phyloP scores from a whole-genome alignment of 1,140 invertebrate genomes.

The Macrotrachela quadricornifera region DNA sequence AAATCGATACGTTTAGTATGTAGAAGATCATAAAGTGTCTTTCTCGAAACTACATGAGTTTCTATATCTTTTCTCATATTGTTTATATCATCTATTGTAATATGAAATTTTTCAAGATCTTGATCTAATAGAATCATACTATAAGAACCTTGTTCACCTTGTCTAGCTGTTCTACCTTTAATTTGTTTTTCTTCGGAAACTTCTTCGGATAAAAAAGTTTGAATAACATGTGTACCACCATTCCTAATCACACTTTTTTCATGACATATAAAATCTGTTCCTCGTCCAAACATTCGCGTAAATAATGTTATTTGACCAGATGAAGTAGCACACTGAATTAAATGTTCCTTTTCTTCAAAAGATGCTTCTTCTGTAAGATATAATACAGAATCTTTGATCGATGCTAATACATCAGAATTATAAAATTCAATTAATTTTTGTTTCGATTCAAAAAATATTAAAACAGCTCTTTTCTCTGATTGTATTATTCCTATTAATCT shows the following conservation, averaged over 20 bases:
- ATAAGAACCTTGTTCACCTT: not conserved
- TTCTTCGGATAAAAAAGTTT: not conserved
- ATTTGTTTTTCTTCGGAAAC: not conserved
- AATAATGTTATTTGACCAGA: not conserved
- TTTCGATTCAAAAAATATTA: not conserved
- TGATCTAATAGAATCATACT: not conserved
- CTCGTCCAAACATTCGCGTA: not conserved
- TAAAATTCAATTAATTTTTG: not conserved
- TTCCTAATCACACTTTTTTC: not conserved
- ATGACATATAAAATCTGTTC: not conserved
- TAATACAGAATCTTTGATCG: not conserved
- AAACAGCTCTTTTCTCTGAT: not conserved
- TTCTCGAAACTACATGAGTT: no score
- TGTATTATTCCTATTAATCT: not conserved
- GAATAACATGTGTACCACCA: not conserved
- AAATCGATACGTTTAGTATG: no score
- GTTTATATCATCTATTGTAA: not conserved
- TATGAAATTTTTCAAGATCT: not conserved
- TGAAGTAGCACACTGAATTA: not conserved
- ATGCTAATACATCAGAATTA: not conserved
- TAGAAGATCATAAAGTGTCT: no score
- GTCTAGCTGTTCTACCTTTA: not conserved
- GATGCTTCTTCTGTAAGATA: not conserved
- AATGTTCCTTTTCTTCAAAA: not conserved
- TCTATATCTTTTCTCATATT: no score